These are phyloP conservation scores for Charina bottae DNA, from an alignment of 2,113 vertebrate species.

Conservation along the genomic window DNA sequence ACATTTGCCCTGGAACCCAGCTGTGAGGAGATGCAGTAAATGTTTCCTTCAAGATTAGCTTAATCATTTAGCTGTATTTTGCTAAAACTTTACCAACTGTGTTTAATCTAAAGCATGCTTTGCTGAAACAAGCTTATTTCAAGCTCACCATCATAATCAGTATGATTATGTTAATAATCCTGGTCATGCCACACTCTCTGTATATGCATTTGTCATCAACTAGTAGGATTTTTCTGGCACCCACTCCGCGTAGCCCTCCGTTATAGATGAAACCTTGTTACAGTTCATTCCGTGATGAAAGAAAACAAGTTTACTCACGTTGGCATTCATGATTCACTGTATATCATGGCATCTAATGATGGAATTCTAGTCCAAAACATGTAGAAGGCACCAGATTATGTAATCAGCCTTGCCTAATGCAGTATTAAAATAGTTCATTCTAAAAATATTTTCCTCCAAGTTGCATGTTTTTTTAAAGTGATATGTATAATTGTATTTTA, in stretches of 20 bases:
- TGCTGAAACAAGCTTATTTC: not conserved
- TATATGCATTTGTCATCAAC: not conserved
- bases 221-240: not conserved
- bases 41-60: not conserved
- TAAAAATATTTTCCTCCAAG: not conserved
- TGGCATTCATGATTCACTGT: not conserved
- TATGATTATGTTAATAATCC: not conserved
- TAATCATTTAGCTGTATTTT: not conserved
- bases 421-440: not conserved
- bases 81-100: not conserved
- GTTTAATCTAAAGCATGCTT: not conserved
- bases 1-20: not conserved
- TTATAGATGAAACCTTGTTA: not conserved
- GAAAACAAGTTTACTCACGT: not conserved
- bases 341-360: not conserved
- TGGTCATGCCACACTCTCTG: not conserved
- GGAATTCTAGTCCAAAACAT: not conserved
- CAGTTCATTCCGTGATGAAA: not conserved
- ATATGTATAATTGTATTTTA: not conserved
- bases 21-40: not conserved
- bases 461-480: not conserved
- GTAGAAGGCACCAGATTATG: not conserved
- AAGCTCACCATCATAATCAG: not conserved
- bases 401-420: not conserved
- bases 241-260: not conserved